These are phyloP conservation scores for Drosophila orena DNA, from an alignment of 1,140 invertebrate species.

Conservation along the genomic window DNA sequence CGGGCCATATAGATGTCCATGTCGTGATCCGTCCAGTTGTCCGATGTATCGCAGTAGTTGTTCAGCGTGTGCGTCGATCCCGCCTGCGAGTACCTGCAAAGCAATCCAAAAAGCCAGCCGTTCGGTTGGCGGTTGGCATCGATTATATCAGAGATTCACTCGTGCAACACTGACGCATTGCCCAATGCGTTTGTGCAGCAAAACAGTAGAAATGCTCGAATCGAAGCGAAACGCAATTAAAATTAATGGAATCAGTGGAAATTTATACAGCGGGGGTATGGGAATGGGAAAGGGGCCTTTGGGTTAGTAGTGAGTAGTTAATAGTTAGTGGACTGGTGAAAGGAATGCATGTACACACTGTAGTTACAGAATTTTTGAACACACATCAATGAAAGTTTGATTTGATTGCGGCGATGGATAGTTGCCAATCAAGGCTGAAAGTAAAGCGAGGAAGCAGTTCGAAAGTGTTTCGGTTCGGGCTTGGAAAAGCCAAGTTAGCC, in stretches of 20 bases:
- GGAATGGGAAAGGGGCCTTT: neutral
- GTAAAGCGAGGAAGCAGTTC: constrained; percentile 4
- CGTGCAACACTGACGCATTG: constrained; percentile 9
- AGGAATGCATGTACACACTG: constrained; percentile 33
- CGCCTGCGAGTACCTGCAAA: constrained; percentile 88
- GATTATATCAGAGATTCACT: constrained; percentile 37
- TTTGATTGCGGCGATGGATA: constrained; percentile 21
- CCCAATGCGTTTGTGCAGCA: constrained; percentile 6
- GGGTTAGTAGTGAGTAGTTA: too few relatives aligned
- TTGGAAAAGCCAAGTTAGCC: neutral
- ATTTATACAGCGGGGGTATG: constrained; percentile 9
- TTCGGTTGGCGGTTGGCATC: neutral
- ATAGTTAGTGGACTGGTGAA: constrained; percentile 32
- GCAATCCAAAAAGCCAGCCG: neutral
- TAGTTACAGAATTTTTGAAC: constrained; percentile 38
- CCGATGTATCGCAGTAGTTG: constrained; percentile 93
- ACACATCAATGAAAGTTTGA: constrained; percentile 35
- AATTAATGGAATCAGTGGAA: constrained; percentile 28
- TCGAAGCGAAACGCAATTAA: constrained; percentile 47
- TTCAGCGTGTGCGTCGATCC: constrained; percentile 92
- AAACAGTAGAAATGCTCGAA: constrained; percentile 14
- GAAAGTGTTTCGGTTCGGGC: neutral
- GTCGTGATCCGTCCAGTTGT: constrained; percentile 98
- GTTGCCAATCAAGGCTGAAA: constrained; percentile 19
- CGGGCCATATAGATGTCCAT: constrained; percentile 97